Evolutionary conservation across 2,113 vertebrate genomes (phyloP), one percentile per base, ranked within the genome.

Genomic region (Herpetotheres cachinnans): DNA sequence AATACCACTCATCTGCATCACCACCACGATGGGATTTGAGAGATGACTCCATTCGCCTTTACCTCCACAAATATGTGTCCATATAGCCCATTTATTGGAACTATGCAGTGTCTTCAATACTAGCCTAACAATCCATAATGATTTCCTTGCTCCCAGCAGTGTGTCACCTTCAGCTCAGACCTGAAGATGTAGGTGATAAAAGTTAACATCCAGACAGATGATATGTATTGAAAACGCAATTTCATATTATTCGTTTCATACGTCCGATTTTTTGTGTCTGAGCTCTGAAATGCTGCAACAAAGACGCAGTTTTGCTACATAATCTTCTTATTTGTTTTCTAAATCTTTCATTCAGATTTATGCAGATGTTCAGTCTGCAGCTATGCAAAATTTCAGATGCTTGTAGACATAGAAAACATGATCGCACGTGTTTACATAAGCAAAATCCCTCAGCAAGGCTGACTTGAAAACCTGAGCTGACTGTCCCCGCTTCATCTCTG

Each of bases 341-440:
- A 78, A 95, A 77, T 76, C 65, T 89, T 94, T 94, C 74, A 86
- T 94, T 88, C 76, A 79, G 85, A 90, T 92, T 94, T 88, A 92
- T 95, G 93, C 91, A 97, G 93, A 94, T 97, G 88, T 97, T 97
- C 93, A 85, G 93, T 86, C 82, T 92, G 93, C 89, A 94, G 94
- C 86, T 94, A 86, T 82, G 92, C 90, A 77, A 95, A 96, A 95
- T 74, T 79, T 97, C 94, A 95, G 91, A 89, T 90, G 84, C 55
- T 21, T 70, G 42, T 71, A 91, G 73, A 84, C 76, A 90, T 8
- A 67, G 86, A 88, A 94, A 93, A 86, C 66, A 81, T 4, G 66
- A 96, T 67, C 24, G 2, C 67, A 93, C 92, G 54, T 96, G 94
- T 97, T 94, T 95, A 84, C 82, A 94, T 70, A 96, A 95, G 95